Conservation (phyloP, 1,140 invertebrate species). For the Phocides pigmalion region DNA sequence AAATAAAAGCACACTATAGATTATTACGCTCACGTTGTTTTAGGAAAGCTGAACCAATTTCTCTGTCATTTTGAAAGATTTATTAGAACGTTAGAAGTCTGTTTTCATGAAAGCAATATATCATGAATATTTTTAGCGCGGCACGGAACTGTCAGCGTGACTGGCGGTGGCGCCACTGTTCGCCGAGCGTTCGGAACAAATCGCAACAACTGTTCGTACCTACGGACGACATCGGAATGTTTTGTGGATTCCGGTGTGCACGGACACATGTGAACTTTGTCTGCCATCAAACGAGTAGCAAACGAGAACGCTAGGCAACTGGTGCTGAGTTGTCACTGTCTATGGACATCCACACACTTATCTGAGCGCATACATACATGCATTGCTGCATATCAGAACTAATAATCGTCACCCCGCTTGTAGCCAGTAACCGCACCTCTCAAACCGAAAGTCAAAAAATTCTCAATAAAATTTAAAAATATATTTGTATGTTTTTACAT, state of each 20-base stretch:
- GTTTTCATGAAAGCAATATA: conserved; percentile 34
- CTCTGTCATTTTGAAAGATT: conserved; percentile 29
- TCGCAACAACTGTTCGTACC: conserved; percentile 16
- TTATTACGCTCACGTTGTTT: background rate
- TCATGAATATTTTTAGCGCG: conserved; percentile 34
- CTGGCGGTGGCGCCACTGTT: conserved; percentile 19
- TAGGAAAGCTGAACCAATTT: conserved; percentile 8
- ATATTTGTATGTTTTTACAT: too few relatives aligned
- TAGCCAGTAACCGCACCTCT: too few relatives aligned
- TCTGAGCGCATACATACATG: too few relatives aligned
- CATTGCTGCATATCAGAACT: too few relatives aligned
- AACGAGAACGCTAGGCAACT: too few relatives aligned
- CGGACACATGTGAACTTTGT: too few relatives aligned
- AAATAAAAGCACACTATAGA: background rate
- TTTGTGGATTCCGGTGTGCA: background rate
- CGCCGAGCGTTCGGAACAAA: conserved; percentile 19
- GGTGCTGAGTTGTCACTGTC: too few relatives aligned
- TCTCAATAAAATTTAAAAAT: too few relatives aligned
- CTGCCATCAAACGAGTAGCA: too few relatives aligned
- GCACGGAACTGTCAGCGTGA: conserved; percentile 28
- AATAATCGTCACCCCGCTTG: too few relatives aligned
- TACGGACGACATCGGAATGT: conserved; percentile 5
- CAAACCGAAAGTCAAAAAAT: too few relatives aligned
- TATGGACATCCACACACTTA: too few relatives aligned
- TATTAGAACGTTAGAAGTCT: conserved; percentile 29